phyloP scores from a whole-genome alignment of 2,797 vertebrate genomes.

The Hydrolagus colliei region DNA sequence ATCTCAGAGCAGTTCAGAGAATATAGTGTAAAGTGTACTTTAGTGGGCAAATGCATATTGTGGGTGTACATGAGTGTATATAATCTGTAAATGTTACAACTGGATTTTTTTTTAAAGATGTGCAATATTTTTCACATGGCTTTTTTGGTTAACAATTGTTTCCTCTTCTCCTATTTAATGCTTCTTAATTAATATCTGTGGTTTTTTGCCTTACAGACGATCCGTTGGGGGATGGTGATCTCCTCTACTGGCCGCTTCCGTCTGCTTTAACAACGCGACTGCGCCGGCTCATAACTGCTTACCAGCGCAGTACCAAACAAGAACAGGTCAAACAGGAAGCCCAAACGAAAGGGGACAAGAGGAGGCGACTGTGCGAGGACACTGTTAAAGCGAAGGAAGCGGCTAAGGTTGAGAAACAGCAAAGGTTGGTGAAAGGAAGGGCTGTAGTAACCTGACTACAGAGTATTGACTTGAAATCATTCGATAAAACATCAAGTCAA shows the following conservation, averaged over 20 bases:
- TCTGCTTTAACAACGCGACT: conserved; percentile 87
- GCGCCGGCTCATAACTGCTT: conserved; percentile 89
- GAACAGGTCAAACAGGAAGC: conserved; percentile 74
- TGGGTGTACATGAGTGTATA: not conserved
- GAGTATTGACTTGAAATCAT: too few relatives aligned
- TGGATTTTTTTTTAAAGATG: not conserved
- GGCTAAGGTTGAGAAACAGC: conserved; percentile 94
- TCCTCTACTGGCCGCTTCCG: conserved; percentile 84
- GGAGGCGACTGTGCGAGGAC: conserved; percentile 52
- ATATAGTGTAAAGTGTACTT: too few relatives aligned
- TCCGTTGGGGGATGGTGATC: conserved; percentile 69
- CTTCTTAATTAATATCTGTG: not conserved
- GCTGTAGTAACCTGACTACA: too few relatives aligned
- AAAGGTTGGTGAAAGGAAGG: conserved; percentile 64
- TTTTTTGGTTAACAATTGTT: too few relatives aligned
- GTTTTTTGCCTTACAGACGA: conserved; percentile 61
- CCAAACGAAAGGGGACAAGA: conserved; percentile 26
- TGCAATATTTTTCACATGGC: not conserved
- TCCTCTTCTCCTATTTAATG: too few relatives aligned
- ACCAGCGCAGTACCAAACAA: conserved; percentile 88
- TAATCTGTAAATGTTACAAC: not conserved
- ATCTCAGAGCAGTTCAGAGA: too few relatives aligned
- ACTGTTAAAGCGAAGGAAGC: conserved; percentile 89
- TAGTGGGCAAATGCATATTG: too few relatives aligned
- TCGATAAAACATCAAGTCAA: too few relatives aligned